These are phyloP conservation scores for Anser cygnoides DNA, from an alignment of 2,113 vertebrate genomes.

Conservation along the genomic window DNA sequence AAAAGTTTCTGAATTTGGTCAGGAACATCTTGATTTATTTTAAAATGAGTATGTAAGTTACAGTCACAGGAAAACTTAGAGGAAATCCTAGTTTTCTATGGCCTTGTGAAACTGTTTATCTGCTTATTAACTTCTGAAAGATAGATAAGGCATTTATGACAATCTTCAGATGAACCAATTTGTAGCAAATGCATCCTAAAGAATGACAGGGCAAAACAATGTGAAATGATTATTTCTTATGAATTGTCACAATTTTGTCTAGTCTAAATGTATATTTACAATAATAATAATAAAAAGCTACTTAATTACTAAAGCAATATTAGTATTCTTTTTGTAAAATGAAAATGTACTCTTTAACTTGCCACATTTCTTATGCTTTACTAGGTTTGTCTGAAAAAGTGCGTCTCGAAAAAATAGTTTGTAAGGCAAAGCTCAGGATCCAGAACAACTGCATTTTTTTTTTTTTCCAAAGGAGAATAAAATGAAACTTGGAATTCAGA, in stretches of 20 bases:
- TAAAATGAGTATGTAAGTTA: neutral
- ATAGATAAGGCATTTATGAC: neutral
- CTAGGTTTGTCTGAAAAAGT: neutral
- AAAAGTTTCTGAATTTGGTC: neutral
- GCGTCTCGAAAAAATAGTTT: neutral
- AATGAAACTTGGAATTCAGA: neutral
- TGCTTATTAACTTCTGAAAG: neutral
- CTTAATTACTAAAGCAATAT: neutral
- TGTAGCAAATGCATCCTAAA: neutral
- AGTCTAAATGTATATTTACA: neutral
- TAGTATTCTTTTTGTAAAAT: neutral
- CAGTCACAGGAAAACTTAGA: neutral
- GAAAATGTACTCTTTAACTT: neutral
- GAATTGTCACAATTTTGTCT: neutral
- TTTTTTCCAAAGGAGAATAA: neutral
- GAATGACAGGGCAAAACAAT: neutral
- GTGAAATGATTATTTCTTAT: neutral
- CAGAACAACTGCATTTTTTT: neutral
- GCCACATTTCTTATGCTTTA: neutral
- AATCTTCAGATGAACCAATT: neutral
- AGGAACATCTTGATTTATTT: neutral
- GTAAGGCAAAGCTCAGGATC: neutral
- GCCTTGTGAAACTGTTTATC: neutral
- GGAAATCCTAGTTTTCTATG: neutral
- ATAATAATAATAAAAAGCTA: rapidly evolving